Evolutionary conservation across 2,888 invertebrate species (phyloP).

Genomic region (Sphaeridia pumilis): DNA sequence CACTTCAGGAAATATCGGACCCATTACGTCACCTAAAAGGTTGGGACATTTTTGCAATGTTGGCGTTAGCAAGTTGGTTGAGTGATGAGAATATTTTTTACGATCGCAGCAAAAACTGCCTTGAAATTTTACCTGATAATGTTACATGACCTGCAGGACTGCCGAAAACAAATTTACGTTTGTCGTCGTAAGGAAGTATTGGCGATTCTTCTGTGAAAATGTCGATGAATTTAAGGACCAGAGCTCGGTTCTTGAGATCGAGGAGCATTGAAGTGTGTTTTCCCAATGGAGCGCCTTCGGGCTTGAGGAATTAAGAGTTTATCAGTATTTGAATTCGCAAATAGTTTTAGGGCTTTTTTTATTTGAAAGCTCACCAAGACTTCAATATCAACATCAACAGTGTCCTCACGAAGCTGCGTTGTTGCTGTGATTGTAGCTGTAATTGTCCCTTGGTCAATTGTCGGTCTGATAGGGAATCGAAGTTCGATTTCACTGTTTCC

Average conservation of each 20-base stretch:
- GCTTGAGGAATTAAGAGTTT: conserved; percentile 32
- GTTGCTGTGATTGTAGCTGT: conserved; percentile 43
- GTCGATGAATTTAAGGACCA: conserved; percentile 44
- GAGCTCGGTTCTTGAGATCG: conserved; percentile 45
- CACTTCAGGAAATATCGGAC: conserved; percentile 42
- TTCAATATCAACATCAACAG: conserved; percentile 37
- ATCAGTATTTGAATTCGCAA: not conserved
- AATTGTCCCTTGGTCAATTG: conserved; percentile 42
- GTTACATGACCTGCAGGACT: conserved; percentile 44
- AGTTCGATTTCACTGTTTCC: conserved; percentile 39
- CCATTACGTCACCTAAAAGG: conserved; percentile 45
- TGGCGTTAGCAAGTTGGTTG: not conserved
- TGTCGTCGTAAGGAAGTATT: conserved; percentile 44
- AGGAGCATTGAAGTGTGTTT: conserved; percentile 46
- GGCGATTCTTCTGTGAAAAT: conserved; percentile 46
- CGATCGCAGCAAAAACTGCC: not conserved
- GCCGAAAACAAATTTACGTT: conserved; percentile 46
- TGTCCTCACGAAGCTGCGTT: conserved; percentile 43
- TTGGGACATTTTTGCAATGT: too few relatives aligned
- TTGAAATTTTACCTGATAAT: conserved; percentile 42
- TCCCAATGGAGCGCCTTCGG: conserved; percentile 46
- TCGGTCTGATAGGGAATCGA: conserved; percentile 46
- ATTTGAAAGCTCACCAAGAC: conserved; percentile 37
- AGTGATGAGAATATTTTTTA: not conserved
- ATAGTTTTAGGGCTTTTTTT: not conserved